Conservation (phyloP, 2,113 vertebrate species). For the Perca fluviatilis region DNA sequence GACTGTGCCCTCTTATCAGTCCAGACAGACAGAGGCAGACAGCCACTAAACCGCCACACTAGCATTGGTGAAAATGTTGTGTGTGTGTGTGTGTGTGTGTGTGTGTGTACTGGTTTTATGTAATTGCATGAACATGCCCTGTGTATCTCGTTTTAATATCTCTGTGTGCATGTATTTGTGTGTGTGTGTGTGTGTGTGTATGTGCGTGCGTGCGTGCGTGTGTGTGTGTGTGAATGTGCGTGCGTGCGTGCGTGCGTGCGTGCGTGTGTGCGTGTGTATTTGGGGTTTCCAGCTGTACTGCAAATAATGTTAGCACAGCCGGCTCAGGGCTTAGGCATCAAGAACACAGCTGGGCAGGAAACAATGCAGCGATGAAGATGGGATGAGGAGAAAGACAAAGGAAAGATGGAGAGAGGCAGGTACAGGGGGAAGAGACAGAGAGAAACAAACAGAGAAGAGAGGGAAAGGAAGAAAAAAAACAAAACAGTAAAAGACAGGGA, state of each 20-base stretch:
- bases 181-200: neutral
- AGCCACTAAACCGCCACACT: neutral
- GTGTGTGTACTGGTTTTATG: neutral
- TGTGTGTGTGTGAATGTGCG: neutral
- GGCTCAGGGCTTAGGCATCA: neutral
- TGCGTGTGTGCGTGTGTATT: neutral
- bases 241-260: neutral
- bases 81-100: neutral
- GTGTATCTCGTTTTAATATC: neutral
- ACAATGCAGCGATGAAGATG: neutral
- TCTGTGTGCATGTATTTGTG: neutral
- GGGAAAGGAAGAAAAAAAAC: neutral
- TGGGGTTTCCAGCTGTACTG: conserved; percentile 19
- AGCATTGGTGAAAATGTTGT: neutral
- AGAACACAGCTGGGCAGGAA: conserved; percentile 7
- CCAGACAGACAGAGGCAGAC: conserved; percentile 4
- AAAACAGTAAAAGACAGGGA: neutral
- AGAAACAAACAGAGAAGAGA: neutral
- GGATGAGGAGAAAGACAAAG: neutral
- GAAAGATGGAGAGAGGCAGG: neutral
- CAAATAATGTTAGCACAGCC: conserved; percentile 24
- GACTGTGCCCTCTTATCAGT: conserved; percentile 26
- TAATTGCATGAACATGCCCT: neutral
- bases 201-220: neutral
- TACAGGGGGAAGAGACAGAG: neutral